Base-by-base conservation (phyloP, 1,140 invertebrate genomes). In the Lordiphosa clarofinis region DNA sequence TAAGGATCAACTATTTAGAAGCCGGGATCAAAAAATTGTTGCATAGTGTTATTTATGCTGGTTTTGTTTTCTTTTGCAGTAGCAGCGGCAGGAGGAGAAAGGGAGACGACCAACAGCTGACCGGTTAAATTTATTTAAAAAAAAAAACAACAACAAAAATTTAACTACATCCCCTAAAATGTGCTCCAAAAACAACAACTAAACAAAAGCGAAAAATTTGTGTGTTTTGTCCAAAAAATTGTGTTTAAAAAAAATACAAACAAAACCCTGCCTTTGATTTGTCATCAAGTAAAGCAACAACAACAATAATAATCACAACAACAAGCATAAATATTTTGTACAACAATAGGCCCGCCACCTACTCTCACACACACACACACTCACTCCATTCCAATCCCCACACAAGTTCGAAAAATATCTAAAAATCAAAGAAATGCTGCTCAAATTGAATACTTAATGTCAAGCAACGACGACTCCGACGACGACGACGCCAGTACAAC, bases 211-310 rank as follows among this genome's bases (percentile, higher is more conserved):
- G 69, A 84, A 69, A 73, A 82, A 70, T 70, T 79, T 84, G 78
- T 82, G 73, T 76, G 43, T 50, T 21, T 73, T 78, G 73, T 84
- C 58, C 76, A 84, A 84, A 76, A 82, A 84, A 69, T 84, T 76
- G 69, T 84, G 84, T 79, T 82, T 78, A 73, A 44, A 9, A 13
- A 37, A 37, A 21, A 50, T 4, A n/a, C 19, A 3, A 19, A n/a
- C 39, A 21, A 42, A 19, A 42, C 28, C 28, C 28, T 31, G 28
- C 28, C 28, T 31, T 31, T 8, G 7, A 31, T 31, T 31, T 31
- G 28, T 31, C 28, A 21, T 9, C 12, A 40, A 40, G 12, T 28
- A 46, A 46, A 46, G 11, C 31, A 28, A 24, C 43, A 31, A n/a
- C n/a, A 31, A 31, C n/a, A 46, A 21, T 11, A 46, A 46, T 31